A percentile compares a stretch with the other conserved stretches of the same genome.
These are phyloP conservation scores for Drosophila lacteicornis DNA, from an alignment of 1,140 invertebrate species.

Conservation along the genomic window DNA sequence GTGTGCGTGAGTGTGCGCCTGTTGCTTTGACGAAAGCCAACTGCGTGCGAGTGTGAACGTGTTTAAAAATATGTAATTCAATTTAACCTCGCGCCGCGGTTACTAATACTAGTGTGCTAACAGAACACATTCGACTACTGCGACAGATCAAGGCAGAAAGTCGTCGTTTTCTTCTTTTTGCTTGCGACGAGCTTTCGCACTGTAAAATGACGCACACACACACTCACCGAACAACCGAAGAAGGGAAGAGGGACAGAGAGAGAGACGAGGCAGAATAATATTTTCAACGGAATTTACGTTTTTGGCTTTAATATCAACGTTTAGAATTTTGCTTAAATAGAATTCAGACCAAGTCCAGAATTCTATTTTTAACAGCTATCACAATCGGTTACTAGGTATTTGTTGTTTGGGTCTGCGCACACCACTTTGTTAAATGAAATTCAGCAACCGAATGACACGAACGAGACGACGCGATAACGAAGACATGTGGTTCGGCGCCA, in stretches of 20 bases:
- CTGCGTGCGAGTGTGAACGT: conserved; percentile 26
- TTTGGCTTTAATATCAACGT: conserved; percentile 56
- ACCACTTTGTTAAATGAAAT: conserved; percentile 80
- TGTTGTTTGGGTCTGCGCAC: conserved; percentile 66
- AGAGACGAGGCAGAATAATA: conserved; percentile 52
- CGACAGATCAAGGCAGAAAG: conserved; percentile 18
- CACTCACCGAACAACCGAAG: conserved; percentile 48
- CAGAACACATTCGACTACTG: conserved; percentile 22
- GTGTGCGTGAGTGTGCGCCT: conserved; percentile 28
- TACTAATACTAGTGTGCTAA: conserved; percentile 13
- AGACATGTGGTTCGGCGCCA: conserved; percentile 79
- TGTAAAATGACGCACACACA: conserved; percentile 76
- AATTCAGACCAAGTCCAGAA: conserved; percentile 61
- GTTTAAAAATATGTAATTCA: conserved; percentile 53
- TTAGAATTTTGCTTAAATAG: conserved; percentile 64
- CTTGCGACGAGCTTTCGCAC: conserved; percentile 54
- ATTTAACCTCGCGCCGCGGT: conserved; percentile 57
- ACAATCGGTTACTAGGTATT: conserved; percentile 73
- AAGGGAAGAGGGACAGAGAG: conserved; percentile 11
- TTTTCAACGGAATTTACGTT: conserved; percentile 48
- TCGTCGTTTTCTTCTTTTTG: conserved; percentile 18
- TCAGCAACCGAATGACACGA: conserved; percentile 77
- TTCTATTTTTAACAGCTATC: conserved; percentile 78
- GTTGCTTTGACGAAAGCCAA: conserved; percentile 38
- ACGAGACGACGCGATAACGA: conserved; percentile 61